Evolutionary conservation across 2,797 vertebrate genomes (phyloP).

Genomic region (Tympanoctomys barrerae): DNA sequence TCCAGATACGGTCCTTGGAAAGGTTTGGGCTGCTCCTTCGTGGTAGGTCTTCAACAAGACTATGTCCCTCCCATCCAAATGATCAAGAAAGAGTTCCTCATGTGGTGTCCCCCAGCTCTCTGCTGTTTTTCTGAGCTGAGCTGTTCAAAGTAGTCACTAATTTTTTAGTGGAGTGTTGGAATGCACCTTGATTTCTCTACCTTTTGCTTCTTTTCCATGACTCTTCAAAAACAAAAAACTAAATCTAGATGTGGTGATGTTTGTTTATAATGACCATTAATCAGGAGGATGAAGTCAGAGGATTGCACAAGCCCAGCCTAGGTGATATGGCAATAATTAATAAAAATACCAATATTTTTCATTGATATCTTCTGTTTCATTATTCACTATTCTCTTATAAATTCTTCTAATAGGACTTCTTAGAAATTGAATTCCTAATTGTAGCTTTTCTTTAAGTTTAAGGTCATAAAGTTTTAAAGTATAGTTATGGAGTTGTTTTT

Average conservation of each 20-base stretch:
- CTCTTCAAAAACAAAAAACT: background rate
- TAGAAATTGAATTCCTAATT: background rate
- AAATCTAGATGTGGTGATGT: background rate
- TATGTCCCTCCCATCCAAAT: fast-evolving
- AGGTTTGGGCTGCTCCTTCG: background rate
- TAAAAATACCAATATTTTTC: background rate
- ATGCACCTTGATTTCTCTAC: background rate
- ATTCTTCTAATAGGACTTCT: background rate
- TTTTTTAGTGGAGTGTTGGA: background rate
- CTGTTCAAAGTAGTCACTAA: background rate
- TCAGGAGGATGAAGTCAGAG: background rate
- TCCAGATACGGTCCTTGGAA: background rate
- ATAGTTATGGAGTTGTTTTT: background rate
- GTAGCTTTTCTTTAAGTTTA: conserved; percentile 32
- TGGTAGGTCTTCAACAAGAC: background rate
- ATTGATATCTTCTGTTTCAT: conserved; percentile 2
- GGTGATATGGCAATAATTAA: background rate
- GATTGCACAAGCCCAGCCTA: background rate
- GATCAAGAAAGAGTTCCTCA: background rate
- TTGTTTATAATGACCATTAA: background rate
- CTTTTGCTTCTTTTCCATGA: conserved; percentile 3
- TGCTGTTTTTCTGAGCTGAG: background rate
- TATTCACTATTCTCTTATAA: background rate
- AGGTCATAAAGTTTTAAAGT: conserved; percentile 64
- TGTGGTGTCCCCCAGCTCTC: background rate